Evolutionary conservation across 2,113 vertebrate genomes (phyloP).

Genomic region (Aix galericulata): DNA sequence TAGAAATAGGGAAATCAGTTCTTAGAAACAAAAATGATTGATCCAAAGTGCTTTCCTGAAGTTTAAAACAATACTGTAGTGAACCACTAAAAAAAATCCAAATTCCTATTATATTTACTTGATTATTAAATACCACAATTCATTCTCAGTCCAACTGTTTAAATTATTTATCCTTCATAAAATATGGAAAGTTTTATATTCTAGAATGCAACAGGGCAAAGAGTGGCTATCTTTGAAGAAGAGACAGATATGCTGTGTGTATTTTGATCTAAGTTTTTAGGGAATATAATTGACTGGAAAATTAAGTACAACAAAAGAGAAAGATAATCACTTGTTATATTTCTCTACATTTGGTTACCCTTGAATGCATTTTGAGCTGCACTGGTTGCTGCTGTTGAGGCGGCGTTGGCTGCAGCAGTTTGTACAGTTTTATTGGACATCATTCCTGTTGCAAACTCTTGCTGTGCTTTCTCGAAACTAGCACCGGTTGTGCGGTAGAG

Average conservation of each 20-base stretch:
- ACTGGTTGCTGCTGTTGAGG: conserved; percentile 86
- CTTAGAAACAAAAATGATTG: background rate
- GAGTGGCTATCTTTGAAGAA: conserved; percentile 24
- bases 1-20: conserved; percentile 40
- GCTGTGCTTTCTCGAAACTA: conserved; percentile 97
- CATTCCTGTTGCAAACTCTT: conserved; percentile 96
- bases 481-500: conserved; percentile 95
- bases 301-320: conserved; percentile 14
- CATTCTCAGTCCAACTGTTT: conserved; percentile 50
- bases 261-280: conserved; percentile 68
- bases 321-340: accelerated
- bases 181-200: conserved; percentile 58
- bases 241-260: conserved; percentile 75
- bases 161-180: conserved; percentile 52
- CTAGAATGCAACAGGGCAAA: conserved; percentile 26
- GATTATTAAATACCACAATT: conserved; percentile 25
- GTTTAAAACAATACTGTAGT: conserved; percentile 6
- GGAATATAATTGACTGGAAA: conserved; percentile 60
- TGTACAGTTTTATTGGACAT: conserved; percentile 98
- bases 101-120: background rate
- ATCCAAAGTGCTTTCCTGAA: conserved; percentile 34
- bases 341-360: conserved; percentile 86
- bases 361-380: conserved; percentile 90
- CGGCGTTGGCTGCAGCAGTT: conserved; percentile 89
- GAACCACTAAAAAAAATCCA: conserved; percentile 20